Evolutionary conservation across 2,888 invertebrate genomes (phyloP).

Genomic region (Oeneis ivallda): DNA sequence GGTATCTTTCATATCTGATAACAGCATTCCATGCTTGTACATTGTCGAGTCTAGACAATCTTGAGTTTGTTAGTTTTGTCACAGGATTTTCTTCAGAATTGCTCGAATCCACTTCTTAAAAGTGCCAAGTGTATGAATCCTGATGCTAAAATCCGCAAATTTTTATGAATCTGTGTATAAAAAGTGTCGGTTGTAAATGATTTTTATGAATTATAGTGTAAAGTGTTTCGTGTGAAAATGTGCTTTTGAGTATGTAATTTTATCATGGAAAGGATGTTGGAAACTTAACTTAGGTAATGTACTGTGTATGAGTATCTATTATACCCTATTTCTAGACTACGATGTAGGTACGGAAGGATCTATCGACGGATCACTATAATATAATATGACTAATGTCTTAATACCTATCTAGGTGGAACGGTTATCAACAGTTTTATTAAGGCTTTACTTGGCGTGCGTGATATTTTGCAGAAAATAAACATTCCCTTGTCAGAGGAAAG

Average conservation of each 20-base stretch:
- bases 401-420: no score
- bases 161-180: not conserved
- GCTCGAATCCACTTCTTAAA: not conserved
- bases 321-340: not conserved
- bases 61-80: conserved; percentile 9
- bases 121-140: not conserved
- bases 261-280: conserved; percentile 10
- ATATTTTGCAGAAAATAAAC: no score
- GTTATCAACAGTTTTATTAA: no score
- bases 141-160: not conserved
- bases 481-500: no score
- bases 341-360: no score
- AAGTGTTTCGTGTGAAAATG: conserved; percentile 5
- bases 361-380: no score
- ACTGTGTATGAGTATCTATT: no score
- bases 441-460: no score
- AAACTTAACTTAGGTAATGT: conserved; percentile 14
- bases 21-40: conserved; percentile 29
- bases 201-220: not conserved
- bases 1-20: conserved; percentile 37
- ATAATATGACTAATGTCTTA: no score
- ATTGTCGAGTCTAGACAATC: conserved; percentile 23
- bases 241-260: not conserved
- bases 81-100: conserved; percentile 21
- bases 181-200: no score